phyloP scores from a whole-genome alignment of 2,888 invertebrate genomes.

The Chrysomela aeneicollis region DNA sequence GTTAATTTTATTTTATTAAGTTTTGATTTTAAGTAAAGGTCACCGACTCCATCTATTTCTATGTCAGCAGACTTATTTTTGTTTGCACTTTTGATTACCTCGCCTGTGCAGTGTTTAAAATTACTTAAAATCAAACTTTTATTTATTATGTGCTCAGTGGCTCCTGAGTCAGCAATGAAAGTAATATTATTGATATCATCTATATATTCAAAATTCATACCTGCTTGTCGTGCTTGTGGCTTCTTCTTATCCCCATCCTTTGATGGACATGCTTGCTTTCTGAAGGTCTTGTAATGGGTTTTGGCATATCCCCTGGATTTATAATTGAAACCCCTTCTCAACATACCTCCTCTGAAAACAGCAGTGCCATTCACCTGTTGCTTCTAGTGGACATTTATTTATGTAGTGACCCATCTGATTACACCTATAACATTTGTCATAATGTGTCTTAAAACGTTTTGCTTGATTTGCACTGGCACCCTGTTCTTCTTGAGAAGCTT shows the following conservation, averaged over 20 bases:
- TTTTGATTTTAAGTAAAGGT: conserved; percentile 18
- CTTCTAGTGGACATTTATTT: conserved; percentile 1
- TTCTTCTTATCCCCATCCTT: not conserved
- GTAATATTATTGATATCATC: too few relatives aligned
- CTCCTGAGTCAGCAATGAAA: too few relatives aligned
- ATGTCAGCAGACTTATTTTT: conserved; percentile 20
- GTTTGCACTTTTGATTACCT: conserved; percentile 20
- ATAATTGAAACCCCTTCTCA: not conserved
- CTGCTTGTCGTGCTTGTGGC: too few relatives aligned
- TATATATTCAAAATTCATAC: too few relatives aligned
- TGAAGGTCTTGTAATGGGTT: not conserved
- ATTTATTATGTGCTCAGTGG: too few relatives aligned
- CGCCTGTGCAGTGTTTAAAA: conserved; percentile 10
- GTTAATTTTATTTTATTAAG: conserved; percentile 13
- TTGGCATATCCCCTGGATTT: conserved; percentile 10
- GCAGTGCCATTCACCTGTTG: conserved; percentile 3
- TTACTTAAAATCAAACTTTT: not conserved
- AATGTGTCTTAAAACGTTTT: not conserved
- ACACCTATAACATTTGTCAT: not conserved
- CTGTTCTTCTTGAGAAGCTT: conserved; percentile 4
- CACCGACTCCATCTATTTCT: conserved; percentile 11
- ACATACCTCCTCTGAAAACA: too few relatives aligned
- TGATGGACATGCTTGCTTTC: not conserved
- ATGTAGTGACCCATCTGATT: not conserved
- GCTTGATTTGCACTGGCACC: conserved; percentile 3